Base-by-base conservation (phyloP, 2,888 invertebrate genomes). In the Belgica antarctica region DNA sequence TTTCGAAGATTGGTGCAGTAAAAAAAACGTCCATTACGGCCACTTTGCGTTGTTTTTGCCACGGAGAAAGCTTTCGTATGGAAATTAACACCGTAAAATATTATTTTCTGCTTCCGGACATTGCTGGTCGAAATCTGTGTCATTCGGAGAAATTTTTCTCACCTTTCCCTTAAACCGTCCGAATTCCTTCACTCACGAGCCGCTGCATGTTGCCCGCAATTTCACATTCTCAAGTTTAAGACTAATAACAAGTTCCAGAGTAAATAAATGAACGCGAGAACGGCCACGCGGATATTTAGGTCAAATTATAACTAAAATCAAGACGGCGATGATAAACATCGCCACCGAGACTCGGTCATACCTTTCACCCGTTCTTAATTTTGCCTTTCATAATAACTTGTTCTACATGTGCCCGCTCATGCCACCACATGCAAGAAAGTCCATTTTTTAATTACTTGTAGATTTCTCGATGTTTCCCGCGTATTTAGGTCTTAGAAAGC, bases 81-180 rank as follows among this genome's bases (percentile, higher is more conserved):
- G 70, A 62, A 61, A 68, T 65, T 27, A 61, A 28, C 62, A 31
- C 46, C 52, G 66, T 66, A 61, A 59, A 72, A 34, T 46, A 62
- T 52, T 62, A 70, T 47, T 71, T 47, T 71, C 69, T 71, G 71
- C 71, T 71, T 71, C 72, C 69, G 72, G 73, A 74, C 73, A 73
- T 73, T 73, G 73, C 74, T 74, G 73, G 72, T 73, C 73, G 72
- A 75, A 76, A 71, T 75, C 76, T 25, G 74, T 70, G 62, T 74
- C 75, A 52, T 25, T 52, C 24, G 61, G 2, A 12, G 52, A 17
- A 52, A 52, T 17, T 52, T 7, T 22, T 2, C 22, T 52, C 52
- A 22, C n/a, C 22, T 52, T 22, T 17, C 12, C 31, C n/a, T n/a
- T n/a, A 41, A 52, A 22, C 52, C 52, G 22, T 4, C 17, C 52